A percentile compares a stretch with the other conserved stretches of the same genome.
These are phyloP conservation scores for Diacarnus erythraeanus DNA, from an alignment of 37 sponge, comb jelly and placozoan species.

Conservation along the genomic window DNA sequence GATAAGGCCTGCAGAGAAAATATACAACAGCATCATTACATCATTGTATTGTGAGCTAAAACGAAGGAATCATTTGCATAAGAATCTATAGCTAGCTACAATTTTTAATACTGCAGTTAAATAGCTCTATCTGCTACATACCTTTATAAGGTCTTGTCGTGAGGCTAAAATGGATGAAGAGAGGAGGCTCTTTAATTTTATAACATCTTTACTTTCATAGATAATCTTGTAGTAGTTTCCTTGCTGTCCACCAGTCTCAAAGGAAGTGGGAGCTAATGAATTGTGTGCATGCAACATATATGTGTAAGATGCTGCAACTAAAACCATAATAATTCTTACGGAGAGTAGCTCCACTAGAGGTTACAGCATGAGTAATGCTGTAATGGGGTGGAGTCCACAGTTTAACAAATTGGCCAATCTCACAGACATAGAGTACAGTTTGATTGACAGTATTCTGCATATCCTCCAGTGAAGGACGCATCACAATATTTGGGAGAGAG, in stretches of 20 bases:
- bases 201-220: conserved; percentile 84
- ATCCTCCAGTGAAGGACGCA: conserved; percentile 91
- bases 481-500: conserved; percentile 81
- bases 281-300: no score
- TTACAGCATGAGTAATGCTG: not conserved
- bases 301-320: no score
- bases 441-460: conserved; percentile 88
- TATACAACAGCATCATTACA: no score
- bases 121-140: conserved; percentile 8
- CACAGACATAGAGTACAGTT: conserved; percentile 65
- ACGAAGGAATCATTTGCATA: no score
- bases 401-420: conserved; percentile 60
- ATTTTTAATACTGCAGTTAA: no score
- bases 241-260: not conserved
- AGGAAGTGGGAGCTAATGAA: no score
- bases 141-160: conserved; percentile 62
- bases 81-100: not conserved
- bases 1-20: conserved; percentile 39
- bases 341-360: not conserved
- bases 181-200: conserved; percentile 64
- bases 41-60: no score
- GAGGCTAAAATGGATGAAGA: conserved; percentile 72
- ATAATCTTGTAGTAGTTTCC: conserved; percentile 49
- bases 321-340: conserved; percentile 3
- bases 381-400: conserved; percentile 35